These are phyloP conservation scores for Orchesellides sinensis DNA, from an alignment of 2,888 invertebrate species.

Conservation along the genomic window DNA sequence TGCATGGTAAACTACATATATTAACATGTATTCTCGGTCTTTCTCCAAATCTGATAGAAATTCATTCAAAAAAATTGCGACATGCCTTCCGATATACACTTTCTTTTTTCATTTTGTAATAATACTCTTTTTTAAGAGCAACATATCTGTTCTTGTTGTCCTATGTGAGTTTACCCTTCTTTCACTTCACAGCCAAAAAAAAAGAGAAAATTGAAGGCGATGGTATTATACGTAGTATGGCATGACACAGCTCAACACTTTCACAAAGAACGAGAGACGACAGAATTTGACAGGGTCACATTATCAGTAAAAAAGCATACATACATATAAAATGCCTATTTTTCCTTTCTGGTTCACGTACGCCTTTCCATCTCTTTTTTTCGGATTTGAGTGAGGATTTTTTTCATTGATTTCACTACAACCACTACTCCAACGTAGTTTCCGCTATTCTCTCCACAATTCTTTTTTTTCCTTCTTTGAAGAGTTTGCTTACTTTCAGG, in stretches of 20 bases:
- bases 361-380: conserved; percentile 11
- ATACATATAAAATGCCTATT: conserved; percentile 22
- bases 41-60: too few species aligned
- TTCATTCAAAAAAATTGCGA: conserved; percentile 6
- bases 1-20: too few species aligned
- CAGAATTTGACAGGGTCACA: conserved; percentile 28
- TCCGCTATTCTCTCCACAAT: background rate
- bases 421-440: conserved; percentile 1
- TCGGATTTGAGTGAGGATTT: background rate
- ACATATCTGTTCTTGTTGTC: too few species aligned
- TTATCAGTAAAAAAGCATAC: conserved; percentile 22
- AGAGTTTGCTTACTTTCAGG: too few species aligned
- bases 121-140: conserved; percentile 9
- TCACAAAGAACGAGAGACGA: conserved; percentile 6
- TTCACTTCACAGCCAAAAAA: background rate
- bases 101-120: background rate
- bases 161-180: too few species aligned
- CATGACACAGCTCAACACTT: too few species aligned
- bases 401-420: background rate
- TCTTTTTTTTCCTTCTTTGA: too few species aligned
- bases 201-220: too few species aligned
- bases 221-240: too few species aligned
- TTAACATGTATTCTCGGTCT: background rate
- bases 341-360: background rate
- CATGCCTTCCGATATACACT: background rate